Base-by-base conservation (phyloP, 2,797 vertebrate genomes). In the Neoniphon sammara region DNA sequence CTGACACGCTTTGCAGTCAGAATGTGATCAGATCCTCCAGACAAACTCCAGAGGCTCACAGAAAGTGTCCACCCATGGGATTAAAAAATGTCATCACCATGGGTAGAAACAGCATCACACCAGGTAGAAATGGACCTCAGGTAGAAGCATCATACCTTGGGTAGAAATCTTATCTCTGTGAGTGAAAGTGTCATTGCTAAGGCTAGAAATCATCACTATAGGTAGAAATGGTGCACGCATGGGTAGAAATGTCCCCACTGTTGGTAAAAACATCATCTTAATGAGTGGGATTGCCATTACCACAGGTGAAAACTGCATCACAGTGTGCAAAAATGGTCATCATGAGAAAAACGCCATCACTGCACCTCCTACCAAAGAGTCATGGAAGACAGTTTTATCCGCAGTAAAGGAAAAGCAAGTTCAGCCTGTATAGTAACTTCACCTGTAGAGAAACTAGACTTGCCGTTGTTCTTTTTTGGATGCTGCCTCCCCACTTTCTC, bases 301-400 rank as follows among this genome's bases (percentile, higher is more conserved):
- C 18, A 23, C n/a, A 30, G 73, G 14, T 67, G 20, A 59, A 58
- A 64, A 49, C 39, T 15, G 53, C 20, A 47, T 44, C n/a, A 27
- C 20, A 15, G 20, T 55, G 55, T 39, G 54, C 11, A 67, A 21
- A 76, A 70, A 30, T 27, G 57, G 9, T 39, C 36, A 39, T 2
- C 36, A 1, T 39, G 36, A 10, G 36, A 7, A 10, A 39, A 7
- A 39, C 36, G 7, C 9, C 36, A 39, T 39, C 36, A 39, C 36
- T 39, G 36, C 36, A 39, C 36, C 36, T 39, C 36, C 36, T 39
- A 39, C 36, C 9, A 39, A 10, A 8, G 36, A 39, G 36, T 39
- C 36, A 39, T 39, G 0, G 36, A 39, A 39, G 36, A 39, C 36
- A 10, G 9, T 10, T 7, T 7, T 39, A 2, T 39, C 36, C 9